These are phyloP conservation scores for Lithophane semibrunnea DNA, from an alignment of 2,888 invertebrate genomes.

Conservation along the genomic window DNA sequence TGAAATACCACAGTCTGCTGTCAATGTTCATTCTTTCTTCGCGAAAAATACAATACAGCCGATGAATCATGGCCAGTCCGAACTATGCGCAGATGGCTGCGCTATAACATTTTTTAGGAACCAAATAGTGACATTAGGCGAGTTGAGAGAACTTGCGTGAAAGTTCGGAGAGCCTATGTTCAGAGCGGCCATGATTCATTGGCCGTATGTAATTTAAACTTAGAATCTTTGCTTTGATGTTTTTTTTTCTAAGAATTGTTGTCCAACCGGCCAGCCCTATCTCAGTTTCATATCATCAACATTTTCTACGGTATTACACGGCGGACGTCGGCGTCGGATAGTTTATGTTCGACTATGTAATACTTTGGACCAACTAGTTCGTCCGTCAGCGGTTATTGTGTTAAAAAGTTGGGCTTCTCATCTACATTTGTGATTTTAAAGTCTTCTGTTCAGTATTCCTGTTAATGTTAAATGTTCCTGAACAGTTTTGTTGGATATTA, in stretches of 20 bases:
- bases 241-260: not conserved
- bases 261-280: constrained; percentile 51
- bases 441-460: constrained; percentile 26
- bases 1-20: not conserved
- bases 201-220: not conserved
- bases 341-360: constrained; percentile 64
- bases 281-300: constrained; percentile 60
- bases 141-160: too few relatives aligned
- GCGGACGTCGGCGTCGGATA: constrained; percentile 54
- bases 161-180: too few relatives aligned
- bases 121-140: too few relatives aligned
- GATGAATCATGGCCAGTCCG: too few relatives aligned
- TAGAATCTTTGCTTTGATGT: not conserved
- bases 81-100: too few relatives aligned
- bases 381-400: constrained; percentile 55
- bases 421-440: constrained; percentile 51
- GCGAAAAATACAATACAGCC: too few relatives aligned
- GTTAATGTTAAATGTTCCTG: constrained; percentile 24
- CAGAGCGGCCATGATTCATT: too few relatives aligned
- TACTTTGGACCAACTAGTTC: constrained; percentile 48
- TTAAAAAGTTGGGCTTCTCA: constrained; percentile 55
- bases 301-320: constrained; percentile 63
- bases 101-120: too few relatives aligned
- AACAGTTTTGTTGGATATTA: constrained; percentile 3
- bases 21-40: not conserved